phyloP scores from a whole-genome alignment of 2,113 vertebrate genomes.

The Leucosticte australis region DNA sequence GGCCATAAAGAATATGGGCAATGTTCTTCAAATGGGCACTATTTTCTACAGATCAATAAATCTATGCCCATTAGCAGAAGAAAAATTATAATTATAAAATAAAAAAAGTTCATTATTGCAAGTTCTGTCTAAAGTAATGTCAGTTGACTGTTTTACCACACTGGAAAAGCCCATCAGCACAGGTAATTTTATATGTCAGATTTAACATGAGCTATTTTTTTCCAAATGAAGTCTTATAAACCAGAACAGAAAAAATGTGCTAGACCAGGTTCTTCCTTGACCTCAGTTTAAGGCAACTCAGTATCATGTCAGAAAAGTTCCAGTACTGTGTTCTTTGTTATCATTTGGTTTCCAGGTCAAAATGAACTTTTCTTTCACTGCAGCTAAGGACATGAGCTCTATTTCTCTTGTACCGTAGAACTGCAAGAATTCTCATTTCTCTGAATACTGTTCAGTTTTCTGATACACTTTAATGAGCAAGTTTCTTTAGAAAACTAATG shows the following conservation, averaged over 20 bases:
- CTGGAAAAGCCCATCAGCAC: slow-evolving; percentile 23
- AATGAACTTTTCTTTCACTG: background rate
- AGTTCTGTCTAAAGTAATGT: background rate
- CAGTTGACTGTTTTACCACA: background rate
- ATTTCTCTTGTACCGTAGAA: background rate
- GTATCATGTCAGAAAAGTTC: background rate
- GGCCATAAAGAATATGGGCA: background rate
- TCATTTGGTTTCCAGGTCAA: background rate
- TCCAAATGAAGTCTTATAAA: background rate
- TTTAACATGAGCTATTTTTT: slow-evolving; percentile 15
- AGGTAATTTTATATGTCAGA: background rate
- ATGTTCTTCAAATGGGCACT: background rate
- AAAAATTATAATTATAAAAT: background rate
- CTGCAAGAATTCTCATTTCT: background rate
- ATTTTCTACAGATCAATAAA: background rate
- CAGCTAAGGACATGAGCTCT: background rate
- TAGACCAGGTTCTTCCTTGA: background rate
- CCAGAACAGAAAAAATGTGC: background rate
- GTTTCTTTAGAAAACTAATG: background rate
- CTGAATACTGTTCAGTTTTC: background rate
- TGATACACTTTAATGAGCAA: background rate
- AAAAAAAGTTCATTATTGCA: background rate
- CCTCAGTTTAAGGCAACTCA: background rate
- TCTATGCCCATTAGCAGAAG: background rate
- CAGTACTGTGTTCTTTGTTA: background rate